Evolutionary conservation across 2,113 vertebrate genomes (phyloP).

Genomic region (Athene noctua): DNA sequence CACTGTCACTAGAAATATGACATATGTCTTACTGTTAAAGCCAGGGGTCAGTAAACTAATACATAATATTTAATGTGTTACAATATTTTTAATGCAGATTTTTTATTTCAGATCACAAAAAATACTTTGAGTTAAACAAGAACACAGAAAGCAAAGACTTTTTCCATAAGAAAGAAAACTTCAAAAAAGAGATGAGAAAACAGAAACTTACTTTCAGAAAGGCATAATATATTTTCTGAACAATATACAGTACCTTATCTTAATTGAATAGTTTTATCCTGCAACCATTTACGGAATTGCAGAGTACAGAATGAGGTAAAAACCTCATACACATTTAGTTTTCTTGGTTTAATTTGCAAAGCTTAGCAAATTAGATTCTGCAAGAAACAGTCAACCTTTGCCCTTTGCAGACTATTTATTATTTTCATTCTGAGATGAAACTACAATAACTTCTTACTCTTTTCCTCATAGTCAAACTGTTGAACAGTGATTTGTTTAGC

Average conservation of each 20-base stretch:
- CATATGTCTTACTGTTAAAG: background rate
- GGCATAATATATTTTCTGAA: conserved; percentile 51
- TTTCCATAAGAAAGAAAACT: conserved; percentile 5
- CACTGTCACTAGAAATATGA: background rate
- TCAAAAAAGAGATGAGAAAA: conserved; percentile 41
- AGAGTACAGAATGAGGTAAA: conserved; percentile 13
- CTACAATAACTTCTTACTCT: background rate
- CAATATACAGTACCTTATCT: conserved; percentile 45
- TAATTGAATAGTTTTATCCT: conserved; percentile 55
- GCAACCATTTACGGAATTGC: conserved; percentile 28
- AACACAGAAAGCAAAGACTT: background rate
- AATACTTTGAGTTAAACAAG: conserved; percentile 7
- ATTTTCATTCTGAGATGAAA: conserved; percentile 57
- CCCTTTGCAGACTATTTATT: conserved; percentile 47
- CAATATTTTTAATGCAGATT: background rate
- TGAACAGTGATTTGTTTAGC: conserved; percentile 11
- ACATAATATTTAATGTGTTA: background rate
- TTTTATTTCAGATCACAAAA: background rate
- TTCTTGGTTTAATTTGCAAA: conserved; percentile 48
- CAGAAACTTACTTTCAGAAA: conserved; percentile 37
- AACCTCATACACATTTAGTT: conserved; percentile 14
- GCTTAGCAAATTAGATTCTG: conserved; percentile 55
- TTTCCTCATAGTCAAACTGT: conserved; percentile 1
- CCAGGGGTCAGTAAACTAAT: background rate
- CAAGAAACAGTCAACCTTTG: conserved; percentile 26